phyloP scores from a whole-genome alignment of 2,888 invertebrate genomes.

The Drosophila acutilabella region DNA sequence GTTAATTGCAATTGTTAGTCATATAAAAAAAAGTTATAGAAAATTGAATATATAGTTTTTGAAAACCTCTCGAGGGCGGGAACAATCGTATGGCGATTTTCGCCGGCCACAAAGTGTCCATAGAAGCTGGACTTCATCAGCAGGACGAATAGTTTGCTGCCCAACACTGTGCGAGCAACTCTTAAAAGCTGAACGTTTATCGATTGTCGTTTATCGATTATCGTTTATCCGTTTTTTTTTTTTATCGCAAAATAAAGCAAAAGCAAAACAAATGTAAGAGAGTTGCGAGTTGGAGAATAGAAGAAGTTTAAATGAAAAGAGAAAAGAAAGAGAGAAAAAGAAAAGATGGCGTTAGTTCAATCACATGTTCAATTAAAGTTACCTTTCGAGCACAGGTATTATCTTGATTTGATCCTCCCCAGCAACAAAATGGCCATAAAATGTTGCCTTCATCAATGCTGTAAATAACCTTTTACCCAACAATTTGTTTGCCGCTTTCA shows the following conservation, averaged over 20 bases:
- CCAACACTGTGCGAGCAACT: constrained; percentile 90
- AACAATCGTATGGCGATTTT: constrained; percentile 93
- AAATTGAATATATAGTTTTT: constrained; percentile 1
- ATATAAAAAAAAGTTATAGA: neutral
- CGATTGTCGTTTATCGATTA: constrained; percentile 17
- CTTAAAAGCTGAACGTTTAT: constrained; percentile 90
- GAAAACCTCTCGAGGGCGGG: constrained; percentile 91
- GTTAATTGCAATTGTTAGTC: constrained; percentile 6
- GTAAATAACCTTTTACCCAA: constrained; percentile 94
- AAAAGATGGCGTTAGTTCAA: constrained; percentile 71
- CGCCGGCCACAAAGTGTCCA: constrained; percentile 99
- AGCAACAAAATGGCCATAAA: constrained; percentile 99
- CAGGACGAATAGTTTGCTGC: constrained; percentile 91
- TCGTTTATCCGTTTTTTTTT: neutral
- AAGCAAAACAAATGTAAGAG: neutral
- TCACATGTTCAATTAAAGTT: constrained; percentile 64
- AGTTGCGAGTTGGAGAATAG: neutral
- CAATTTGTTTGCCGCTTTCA: constrained; percentile 91
- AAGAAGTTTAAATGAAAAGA: constrained; percentile 8
- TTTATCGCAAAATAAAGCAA: constrained; percentile 9
- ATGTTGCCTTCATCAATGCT: constrained; percentile 95
- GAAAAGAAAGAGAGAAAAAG: constrained; percentile 64
- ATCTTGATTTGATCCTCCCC: constrained; percentile 96
- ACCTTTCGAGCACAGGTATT: constrained; percentile 92
- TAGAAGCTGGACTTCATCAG: constrained; percentile 98